Evolutionary conservation across 2,113 vertebrate genomes (phyloP).

Genomic region (Hyla sarda): DNA sequence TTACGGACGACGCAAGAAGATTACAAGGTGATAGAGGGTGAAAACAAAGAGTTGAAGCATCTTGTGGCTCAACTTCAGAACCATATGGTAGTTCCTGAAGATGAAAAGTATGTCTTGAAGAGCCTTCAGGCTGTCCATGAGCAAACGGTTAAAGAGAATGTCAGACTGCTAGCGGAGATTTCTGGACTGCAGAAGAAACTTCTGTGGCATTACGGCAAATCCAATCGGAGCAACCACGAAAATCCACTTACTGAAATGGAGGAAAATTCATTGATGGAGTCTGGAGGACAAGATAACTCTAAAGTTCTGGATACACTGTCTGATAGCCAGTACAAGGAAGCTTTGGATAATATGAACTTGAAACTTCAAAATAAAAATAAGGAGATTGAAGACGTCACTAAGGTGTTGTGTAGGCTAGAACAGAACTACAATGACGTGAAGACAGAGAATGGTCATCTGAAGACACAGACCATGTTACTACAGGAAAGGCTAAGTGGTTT

Average conservation of each 20-base stretch:
- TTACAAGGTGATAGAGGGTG: slow-evolving; percentile 36
- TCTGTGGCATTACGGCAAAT: slow-evolving; percentile 24
- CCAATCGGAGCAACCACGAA: neutral
- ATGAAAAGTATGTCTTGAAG: slow-evolving; percentile 66
- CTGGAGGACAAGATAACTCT: neutral
- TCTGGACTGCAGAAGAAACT: slow-evolving; percentile 65
- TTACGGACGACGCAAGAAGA: slow-evolving; percentile 57
- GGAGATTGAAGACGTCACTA: slow-evolving; percentile 62
- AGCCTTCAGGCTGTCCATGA: slow-evolving; percentile 72
- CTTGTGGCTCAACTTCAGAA: slow-evolving; percentile 62
- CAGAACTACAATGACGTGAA: slow-evolving; percentile 28
- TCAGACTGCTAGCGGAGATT: slow-evolving; percentile 69
- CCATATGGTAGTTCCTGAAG: slow-evolving; percentile 59
- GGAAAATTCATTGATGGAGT: neutral
- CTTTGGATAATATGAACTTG: slow-evolving; percentile 11
- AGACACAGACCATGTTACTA: slow-evolving; percentile 5
- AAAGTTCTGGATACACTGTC: neutral
- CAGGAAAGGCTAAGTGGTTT: slow-evolving; percentile 48
- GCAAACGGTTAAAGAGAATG: slow-evolving; percentile 71
- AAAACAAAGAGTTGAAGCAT: slow-evolving; percentile 64
- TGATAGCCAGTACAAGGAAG: neutral
- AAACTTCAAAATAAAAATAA: slow-evolving; percentile 51
- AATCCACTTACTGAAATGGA: neutral
- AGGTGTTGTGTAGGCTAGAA: slow-evolving; percentile 60
- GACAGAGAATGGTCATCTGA: slow-evolving; percentile 36